phyloP scores from a whole-genome alignment of 2,888 invertebrate species.

The Uropetala carovei region DNA sequence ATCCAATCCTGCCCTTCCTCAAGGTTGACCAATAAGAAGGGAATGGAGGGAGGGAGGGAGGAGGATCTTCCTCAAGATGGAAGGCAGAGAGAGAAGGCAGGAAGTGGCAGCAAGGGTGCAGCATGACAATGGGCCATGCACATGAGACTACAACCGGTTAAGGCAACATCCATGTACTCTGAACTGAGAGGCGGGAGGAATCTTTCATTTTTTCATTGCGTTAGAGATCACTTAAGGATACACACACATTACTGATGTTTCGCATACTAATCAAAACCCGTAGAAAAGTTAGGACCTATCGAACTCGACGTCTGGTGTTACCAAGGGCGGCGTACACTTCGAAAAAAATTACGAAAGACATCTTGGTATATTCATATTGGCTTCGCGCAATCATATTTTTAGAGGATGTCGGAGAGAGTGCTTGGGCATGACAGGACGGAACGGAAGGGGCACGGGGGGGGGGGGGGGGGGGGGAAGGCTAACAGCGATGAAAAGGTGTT shows the following conservation, averaged over 20 bases:
- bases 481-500: neutral
- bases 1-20: neutral
- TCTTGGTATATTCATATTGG: neutral
- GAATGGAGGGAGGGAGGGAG: neutral
- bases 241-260: neutral
- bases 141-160: neutral
- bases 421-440: neutral
- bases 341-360: neutral
- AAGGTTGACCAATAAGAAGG: conserved; percentile 39
- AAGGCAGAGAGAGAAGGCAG: neutral
- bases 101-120: neutral
- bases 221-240: too few relatives aligned
- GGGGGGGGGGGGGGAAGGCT: neutral
- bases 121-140: neutral
- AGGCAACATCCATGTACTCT: neutral
- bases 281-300: neutral
- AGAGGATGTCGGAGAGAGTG: too few relatives aligned
- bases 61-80: too few relatives aligned
- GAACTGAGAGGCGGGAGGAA: too few relatives aligned
- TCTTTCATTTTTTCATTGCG: too few relatives aligned
- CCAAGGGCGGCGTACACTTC: neutral
- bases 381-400: neutral
- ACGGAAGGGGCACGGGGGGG: neutral
- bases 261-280: too few relatives aligned
- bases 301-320: neutral